Conservation (phyloP, 2,888 invertebrate genomes). For the Thumatha senex region DNA sequence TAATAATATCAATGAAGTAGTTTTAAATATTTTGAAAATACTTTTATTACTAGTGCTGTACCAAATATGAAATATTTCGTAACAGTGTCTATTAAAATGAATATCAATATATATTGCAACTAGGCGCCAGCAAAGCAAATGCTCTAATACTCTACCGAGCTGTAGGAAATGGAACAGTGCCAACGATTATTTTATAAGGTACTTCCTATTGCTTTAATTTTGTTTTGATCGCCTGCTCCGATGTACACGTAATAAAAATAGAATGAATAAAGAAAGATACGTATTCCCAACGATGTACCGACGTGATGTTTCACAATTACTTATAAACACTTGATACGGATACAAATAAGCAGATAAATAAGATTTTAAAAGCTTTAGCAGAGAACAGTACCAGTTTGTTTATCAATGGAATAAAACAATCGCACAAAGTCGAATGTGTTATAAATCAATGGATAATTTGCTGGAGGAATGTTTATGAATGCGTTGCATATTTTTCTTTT, state of each 20-base stretch:
- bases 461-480: too few relatives aligned
- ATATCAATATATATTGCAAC: too few relatives aligned
- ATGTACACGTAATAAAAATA: conserved; percentile 11
- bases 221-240: conserved; percentile 34
- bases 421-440: background rate
- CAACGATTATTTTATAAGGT: conserved; percentile 27
- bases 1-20: too few relatives aligned
- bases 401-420: background rate
- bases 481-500: too few relatives aligned
- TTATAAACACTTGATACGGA: conserved; percentile 12
- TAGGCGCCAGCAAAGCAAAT: background rate
- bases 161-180: conserved; percentile 33
- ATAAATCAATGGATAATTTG: too few relatives aligned
- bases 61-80: too few relatives aligned
- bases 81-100: too few relatives aligned
- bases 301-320: background rate
- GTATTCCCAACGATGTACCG: conserved; percentile 1
- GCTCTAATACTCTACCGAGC: conserved; percentile 15
- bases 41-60: too few relatives aligned
- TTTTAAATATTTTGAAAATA: too few relatives aligned
- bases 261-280: conserved; percentile 2
- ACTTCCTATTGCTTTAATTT: conserved; percentile 34
- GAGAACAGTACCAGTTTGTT: background rate
- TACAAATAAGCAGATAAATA: background rate
- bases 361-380: conserved; percentile 3